These are phyloP conservation scores for Arion vulgaris DNA, from an alignment of 1,140 invertebrate genomes.

Conservation along the genomic window DNA sequence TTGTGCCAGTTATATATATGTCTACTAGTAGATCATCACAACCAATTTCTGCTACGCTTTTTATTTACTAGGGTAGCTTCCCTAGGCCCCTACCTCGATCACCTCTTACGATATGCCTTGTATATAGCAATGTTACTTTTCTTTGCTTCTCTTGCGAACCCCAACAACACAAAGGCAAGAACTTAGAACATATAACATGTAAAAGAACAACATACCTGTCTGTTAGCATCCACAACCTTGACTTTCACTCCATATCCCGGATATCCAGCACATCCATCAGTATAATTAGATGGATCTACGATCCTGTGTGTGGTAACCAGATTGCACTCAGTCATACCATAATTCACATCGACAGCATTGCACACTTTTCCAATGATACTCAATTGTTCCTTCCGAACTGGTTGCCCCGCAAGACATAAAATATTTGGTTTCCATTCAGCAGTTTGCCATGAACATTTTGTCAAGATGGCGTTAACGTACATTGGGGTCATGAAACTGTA, in stretches of 20 bases:
- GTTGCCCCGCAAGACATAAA: slow-evolving; percentile 44
- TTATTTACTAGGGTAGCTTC: too few species aligned
- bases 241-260: slow-evolving; percentile 37
- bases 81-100: too few species aligned
- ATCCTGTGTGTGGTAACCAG: slow-evolving; percentile 39
- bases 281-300: slow-evolving; percentile 20
- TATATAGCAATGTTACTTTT: too few species aligned
- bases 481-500: slow-evolving; percentile 40
- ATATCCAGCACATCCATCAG: slow-evolving; percentile 33
- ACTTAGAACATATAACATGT: too few species aligned
- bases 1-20: too few species aligned
- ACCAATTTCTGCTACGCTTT: too few species aligned
- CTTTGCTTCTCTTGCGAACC: too few species aligned
- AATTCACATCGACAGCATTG: slow-evolving; percentile 41
- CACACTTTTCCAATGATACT: slow-evolving; percentile 37
- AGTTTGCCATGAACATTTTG: slow-evolving; percentile 28
- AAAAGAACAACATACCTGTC: slow-evolving; percentile 6
- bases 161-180: too few species aligned
- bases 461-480: slow-evolving; percentile 33
- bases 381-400: slow-evolving; percentile 33
- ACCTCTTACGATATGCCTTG: too few species aligned
- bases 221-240: slow-evolving; percentile 38
- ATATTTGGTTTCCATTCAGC: slow-evolving; percentile 29
- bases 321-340: slow-evolving; percentile 44
- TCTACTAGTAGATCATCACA: too few species aligned